Conservation (phyloP, 2,888 invertebrate genomes). For the Apotomis capreana region DNA sequence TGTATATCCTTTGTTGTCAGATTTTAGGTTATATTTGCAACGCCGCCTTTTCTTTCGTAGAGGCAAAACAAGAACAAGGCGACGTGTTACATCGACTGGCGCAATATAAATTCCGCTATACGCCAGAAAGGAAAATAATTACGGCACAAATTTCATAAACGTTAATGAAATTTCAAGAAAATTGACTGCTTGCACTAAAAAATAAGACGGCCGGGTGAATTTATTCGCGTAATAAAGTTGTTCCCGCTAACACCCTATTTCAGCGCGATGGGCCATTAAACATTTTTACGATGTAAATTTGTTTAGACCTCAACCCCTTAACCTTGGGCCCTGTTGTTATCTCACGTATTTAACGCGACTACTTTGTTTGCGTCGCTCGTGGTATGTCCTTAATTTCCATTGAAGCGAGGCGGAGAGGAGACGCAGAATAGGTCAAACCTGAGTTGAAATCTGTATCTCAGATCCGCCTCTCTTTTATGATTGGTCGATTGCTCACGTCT, state of each 20-base stretch:
- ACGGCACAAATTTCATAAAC: slow-evolving; percentile 16
- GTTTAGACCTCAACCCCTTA: slow-evolving; percentile 50
- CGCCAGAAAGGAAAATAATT: slow-evolving; percentile 16
- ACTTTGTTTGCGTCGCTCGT: slow-evolving; percentile 1
- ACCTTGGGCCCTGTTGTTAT: slow-evolving; percentile 45
- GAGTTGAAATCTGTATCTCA: too few relatives aligned
- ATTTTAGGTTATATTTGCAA: too few relatives aligned
- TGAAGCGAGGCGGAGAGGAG: too few relatives aligned
- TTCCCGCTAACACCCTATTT: slow-evolving; percentile 49
- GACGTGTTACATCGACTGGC: too few relatives aligned
- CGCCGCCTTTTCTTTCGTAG: too few relatives aligned
- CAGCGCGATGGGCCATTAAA: slow-evolving; percentile 51
- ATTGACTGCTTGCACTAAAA: slow-evolving; percentile 49
- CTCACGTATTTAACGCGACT: slow-evolving; percentile 16
- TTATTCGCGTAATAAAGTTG: slow-evolving; percentile 54
- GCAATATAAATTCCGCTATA: neutral
- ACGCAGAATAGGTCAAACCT: too few relatives aligned
- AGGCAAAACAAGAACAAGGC: too few relatives aligned
- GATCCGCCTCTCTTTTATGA: too few relatives aligned
- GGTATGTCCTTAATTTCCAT: too few relatives aligned
- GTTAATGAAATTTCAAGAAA: slow-evolving; percentile 51
- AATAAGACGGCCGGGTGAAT: slow-evolving; percentile 54
- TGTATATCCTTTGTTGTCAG: too few relatives aligned
- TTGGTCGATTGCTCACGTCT: too few relatives aligned
- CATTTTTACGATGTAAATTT: slow-evolving; percentile 58